Evolutionary conservation across 1,140 invertebrate genomes (phyloP).

Genomic region (Halyomorpha halys): DNA sequence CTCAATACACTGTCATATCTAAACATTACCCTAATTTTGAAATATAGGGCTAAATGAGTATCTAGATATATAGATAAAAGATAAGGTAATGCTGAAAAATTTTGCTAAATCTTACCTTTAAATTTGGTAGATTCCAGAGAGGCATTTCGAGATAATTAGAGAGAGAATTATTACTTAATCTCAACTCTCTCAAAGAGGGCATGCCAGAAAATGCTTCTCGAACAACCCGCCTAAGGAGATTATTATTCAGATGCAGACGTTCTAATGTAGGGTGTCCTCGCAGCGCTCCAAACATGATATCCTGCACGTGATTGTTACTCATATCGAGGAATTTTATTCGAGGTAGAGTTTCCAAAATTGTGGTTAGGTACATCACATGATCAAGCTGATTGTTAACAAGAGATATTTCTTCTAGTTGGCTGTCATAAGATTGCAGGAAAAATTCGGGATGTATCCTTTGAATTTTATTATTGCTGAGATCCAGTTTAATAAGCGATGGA

Average conservation of each 20-base stretch:
- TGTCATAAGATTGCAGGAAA: conserved; percentile 50
- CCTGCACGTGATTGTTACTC: conserved; percentile 41
- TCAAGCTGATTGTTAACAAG: conserved; percentile 63
- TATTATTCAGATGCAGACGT: conserved; percentile 67
- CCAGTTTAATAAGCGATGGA: conserved; percentile 56
- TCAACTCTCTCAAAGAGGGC: conserved; percentile 67
- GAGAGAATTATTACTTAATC: conserved; percentile 67
- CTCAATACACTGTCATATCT: not conserved
- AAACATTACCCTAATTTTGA: not conserved
- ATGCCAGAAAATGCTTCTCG: conserved; percentile 65
- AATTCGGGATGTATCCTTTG: conserved; percentile 66
- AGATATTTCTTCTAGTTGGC: conserved; percentile 62
- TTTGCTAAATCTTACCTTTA: conserved; percentile 45
- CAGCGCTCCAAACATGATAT: conserved; percentile 61
- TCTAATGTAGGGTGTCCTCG: conserved; percentile 67
- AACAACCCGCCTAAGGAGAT: conserved; percentile 59
- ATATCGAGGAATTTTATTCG: conserved; percentile 31
- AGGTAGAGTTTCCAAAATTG: conserved; percentile 63
- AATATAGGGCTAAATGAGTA: no score
- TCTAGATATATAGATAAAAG: no score
- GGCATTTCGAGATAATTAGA: conserved; percentile 47
- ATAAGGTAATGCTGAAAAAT: no score
- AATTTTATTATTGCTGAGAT: conserved; percentile 69
- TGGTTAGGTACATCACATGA: conserved; percentile 55
- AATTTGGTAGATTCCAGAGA: conserved; percentile 67